A percentile compares a stretch with the other conserved stretches of the same genome.
phyloP scores from a whole-genome alignment of 2,113 vertebrate species.

The Alligator sinensis region DNA sequence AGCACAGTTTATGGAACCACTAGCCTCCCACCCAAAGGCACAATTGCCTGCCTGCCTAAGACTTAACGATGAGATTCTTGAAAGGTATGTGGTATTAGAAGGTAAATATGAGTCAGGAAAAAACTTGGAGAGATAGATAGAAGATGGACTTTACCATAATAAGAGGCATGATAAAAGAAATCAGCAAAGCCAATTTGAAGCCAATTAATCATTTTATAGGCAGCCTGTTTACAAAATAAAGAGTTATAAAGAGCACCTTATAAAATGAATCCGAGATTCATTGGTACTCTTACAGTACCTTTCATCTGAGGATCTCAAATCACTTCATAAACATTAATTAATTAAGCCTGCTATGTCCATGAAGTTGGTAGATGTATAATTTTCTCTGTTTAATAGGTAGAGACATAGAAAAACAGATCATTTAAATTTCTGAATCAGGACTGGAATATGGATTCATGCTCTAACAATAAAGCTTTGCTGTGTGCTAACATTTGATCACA shows the following conservation, averaged over 20 bases:
- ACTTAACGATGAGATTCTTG: background rate
- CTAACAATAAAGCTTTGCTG: background rate
- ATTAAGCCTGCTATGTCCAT: background rate
- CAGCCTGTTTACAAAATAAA: background rate
- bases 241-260: background rate
- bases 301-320: background rate
- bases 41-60: background rate
- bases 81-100: background rate
- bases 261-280: background rate
- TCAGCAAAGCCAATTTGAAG: background rate
- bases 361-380: background rate
- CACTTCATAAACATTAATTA: background rate
- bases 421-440: background rate
- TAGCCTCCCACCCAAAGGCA: background rate
- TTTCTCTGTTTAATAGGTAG: background rate
- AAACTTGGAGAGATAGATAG: background rate
- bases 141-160: background rate
- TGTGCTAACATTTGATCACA: background rate
- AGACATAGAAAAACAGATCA: rapidly evolving
- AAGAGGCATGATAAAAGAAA: background rate
- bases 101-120: background rate
- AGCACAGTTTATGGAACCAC: background rate
- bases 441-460: background rate
- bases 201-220: background rate
- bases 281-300: background rate